These are phyloP conservation scores for Sipha maydis DNA, from an alignment of 2,888 invertebrate species.

Conservation along the genomic window DNA sequence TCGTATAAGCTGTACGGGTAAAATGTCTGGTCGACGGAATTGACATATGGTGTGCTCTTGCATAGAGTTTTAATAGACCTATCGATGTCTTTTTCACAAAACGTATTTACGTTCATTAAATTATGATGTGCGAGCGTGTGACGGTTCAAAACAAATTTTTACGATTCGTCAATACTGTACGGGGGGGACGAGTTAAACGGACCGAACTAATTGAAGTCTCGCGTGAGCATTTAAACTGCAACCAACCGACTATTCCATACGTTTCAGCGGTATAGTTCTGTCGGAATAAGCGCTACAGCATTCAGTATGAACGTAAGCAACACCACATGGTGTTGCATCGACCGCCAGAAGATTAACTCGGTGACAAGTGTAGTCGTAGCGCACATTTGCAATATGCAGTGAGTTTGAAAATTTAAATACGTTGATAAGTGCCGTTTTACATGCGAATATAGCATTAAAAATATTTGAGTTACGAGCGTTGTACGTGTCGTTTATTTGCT, in stretches of 20 bases:
- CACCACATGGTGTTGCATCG: slow-evolving; percentile 12
- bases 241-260: background rate
- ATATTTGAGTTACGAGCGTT: background rate
- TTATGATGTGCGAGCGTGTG: background rate
- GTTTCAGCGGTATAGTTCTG: background rate
- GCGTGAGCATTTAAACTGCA: background rate
- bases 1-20: too few relatives aligned
- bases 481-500: background rate
- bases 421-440: background rate
- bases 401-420: background rate
- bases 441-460: background rate
- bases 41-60: too few relatives aligned
- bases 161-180: background rate
- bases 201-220: background rate
- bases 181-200: background rate
- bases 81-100: too few relatives aligned
- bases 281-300: background rate
- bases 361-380: background rate
- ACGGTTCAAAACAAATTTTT: background rate
- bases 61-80: too few relatives aligned
- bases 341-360: background rate
- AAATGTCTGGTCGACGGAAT: too few relatives aligned
- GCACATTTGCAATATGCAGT: background rate
- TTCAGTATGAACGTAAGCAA: too few relatives aligned
- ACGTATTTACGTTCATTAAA: background rate